Conservation (phyloP, 2,888 invertebrate genomes). For the Dastarcus helophoroides region DNA sequence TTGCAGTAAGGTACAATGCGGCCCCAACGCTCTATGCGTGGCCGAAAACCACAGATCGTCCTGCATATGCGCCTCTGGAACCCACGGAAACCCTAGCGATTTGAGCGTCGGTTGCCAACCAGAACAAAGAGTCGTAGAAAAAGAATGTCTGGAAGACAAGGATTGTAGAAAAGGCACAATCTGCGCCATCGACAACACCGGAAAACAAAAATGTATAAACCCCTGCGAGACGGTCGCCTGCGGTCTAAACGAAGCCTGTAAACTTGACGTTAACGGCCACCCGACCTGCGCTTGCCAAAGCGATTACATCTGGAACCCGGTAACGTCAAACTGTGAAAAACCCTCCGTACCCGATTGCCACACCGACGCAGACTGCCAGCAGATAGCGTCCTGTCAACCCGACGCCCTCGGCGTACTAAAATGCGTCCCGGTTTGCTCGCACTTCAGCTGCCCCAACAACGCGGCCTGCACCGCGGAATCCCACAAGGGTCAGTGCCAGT, state of each 20-base stretch:
- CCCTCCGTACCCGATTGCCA: constrained; percentile 77
- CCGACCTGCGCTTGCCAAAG: constrained; percentile 72
- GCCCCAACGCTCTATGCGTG: constrained; percentile 80
- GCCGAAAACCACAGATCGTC: constrained; percentile 74
- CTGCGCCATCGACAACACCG: constrained; percentile 54
- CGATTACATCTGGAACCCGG: constrained; percentile 73
- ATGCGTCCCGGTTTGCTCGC: constrained; percentile 65
- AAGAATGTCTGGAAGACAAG: constrained; percentile 53
- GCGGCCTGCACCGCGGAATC: constrained; percentile 64
- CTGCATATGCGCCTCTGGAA: constrained; percentile 77
- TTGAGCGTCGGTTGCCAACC: constrained; percentile 67
- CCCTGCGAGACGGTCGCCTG: constrained; percentile 73
- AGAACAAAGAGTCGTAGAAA: constrained; percentile 45
- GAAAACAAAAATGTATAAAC: constrained; percentile 58
- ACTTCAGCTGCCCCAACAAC: constrained; percentile 75
- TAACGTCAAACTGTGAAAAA: constrained; percentile 70
- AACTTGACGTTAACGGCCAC: constrained; percentile 50
- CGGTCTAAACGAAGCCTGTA: constrained; percentile 71
- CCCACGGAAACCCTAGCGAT: constrained; percentile 72
- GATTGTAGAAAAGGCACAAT: constrained; percentile 64
- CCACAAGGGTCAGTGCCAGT: constrained; percentile 73
- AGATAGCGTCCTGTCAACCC: constrained; percentile 61
- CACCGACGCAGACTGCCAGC: constrained; percentile 57
- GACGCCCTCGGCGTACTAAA: constrained; percentile 77
- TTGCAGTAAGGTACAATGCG: constrained; percentile 79